phyloP scores from a whole-genome alignment of 2,113 vertebrate species.

The Pseudorasbora parva region DNA sequence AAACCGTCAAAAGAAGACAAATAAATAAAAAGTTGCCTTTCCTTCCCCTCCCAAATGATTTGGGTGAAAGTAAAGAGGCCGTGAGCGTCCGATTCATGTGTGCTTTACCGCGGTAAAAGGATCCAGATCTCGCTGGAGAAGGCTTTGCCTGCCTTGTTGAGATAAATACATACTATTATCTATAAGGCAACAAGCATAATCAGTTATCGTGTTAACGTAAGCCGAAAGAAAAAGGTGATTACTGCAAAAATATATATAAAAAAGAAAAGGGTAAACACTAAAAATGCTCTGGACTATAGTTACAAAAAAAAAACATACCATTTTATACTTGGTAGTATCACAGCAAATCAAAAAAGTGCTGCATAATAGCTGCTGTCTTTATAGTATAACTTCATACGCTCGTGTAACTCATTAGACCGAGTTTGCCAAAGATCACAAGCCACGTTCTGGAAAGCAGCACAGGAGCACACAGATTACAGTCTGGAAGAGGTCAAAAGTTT shows the following conservation, averaged over 20 bases:
- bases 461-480: conserved; percentile 15
- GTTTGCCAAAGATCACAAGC: conserved; percentile 35
- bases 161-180: conserved; percentile 45
- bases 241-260: conserved; percentile 47
- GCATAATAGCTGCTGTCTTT: conserved; percentile 39
- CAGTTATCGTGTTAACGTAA: conserved; percentile 46
- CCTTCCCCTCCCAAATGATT: conserved; percentile 23
- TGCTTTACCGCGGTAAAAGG: background rate
- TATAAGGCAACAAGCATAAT: conserved; percentile 49
- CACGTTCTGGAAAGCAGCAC: conserved; percentile 32
- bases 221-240: conserved; percentile 41
- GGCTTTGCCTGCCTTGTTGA: conserved; percentile 13
- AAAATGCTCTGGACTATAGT: conserved; percentile 34
- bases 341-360: conserved; percentile 47
- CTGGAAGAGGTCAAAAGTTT: conserved; percentile 16
- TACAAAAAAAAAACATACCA: conserved; percentile 54
- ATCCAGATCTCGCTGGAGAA: background rate
- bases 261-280: conserved; percentile 51
- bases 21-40: conserved; percentile 53
- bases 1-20: conserved; percentile 46
- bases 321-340: conserved; percentile 54
- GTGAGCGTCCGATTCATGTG: background rate
- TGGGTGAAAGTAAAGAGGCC: conserved; percentile 17
- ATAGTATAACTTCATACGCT: conserved; percentile 26
- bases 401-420: background rate